Evolutionary conservation across 2,888 invertebrate species (phyloP).

Genomic region (Polyploca ridens): DNA sequence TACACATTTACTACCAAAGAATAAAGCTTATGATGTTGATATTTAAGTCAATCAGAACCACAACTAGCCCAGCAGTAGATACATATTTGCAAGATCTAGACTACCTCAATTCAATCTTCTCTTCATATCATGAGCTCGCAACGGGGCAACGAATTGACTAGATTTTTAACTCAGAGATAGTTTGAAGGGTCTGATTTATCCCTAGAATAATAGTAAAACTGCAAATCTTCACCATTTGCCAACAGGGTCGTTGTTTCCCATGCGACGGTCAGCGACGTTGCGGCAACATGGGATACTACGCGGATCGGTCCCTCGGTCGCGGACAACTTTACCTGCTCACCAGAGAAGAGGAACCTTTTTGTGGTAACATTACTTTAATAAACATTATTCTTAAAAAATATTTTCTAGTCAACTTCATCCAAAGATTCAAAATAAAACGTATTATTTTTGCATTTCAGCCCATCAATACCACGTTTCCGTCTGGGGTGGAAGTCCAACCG

Average conservation of each 20-base stretch:
- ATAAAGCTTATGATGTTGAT: no score
- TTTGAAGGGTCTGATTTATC: not conserved
- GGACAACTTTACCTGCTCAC: slow-evolving; percentile 96
- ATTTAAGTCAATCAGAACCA: no score
- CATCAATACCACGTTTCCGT: slow-evolving; percentile 95
- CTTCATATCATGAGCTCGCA: no score
- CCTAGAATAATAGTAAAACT: not conserved
- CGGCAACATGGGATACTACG: slow-evolving; percentile 97
- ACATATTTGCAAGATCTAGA: no score
- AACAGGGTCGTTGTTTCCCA: slow-evolving; percentile 79
- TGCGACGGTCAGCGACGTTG: slow-evolving; percentile 86
- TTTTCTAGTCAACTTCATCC: not conserved
- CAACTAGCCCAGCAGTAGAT: no score
- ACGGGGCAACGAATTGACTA: no score
- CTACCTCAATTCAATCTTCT: no score
- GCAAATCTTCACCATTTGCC: slow-evolving; percentile 9
- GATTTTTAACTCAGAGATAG: no score
- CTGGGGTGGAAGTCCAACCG: slow-evolving; percentile 86
- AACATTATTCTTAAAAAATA: not conserved
- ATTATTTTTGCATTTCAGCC: slow-evolving; percentile 74
- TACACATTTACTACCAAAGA: no score
- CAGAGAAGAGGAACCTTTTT: slow-evolving; percentile 96
- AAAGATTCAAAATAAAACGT: no score
- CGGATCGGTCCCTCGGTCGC: slow-evolving; percentile 91
- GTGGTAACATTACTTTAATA: slow-evolving; percentile 82